Conservation (phyloP, 2,113 vertebrate genomes). For the Geococcyx californianus region DNA sequence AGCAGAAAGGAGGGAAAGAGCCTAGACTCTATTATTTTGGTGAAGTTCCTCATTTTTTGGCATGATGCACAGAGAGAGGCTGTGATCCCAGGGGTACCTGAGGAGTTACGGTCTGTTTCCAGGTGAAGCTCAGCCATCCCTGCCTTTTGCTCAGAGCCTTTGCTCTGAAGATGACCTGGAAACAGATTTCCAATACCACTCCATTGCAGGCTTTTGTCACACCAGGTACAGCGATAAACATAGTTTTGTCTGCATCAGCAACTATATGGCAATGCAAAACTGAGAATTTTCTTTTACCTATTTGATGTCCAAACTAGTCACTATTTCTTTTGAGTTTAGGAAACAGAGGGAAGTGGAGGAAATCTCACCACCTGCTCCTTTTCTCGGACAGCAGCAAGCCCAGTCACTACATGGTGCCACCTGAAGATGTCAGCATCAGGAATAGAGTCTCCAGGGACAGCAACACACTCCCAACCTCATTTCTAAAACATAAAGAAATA, state of each 20-base stretch:
- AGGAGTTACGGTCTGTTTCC: not conserved
- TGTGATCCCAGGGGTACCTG: not conserved
- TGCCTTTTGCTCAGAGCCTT: not conserved
- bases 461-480: not conserved
- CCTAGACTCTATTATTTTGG: not conserved
- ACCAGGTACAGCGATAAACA: not conserved
- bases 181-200: not conserved
- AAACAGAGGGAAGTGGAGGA: not conserved
- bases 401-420: not conserved
- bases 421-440: not conserved
- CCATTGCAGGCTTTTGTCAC: not conserved
- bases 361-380: not conserved
- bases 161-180: not conserved
- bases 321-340: not conserved
- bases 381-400: not conserved
- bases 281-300: not conserved
- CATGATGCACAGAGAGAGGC: rapidly evolving
- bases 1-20: not conserved
- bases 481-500: not conserved
- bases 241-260: not conserved
- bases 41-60: not conserved
- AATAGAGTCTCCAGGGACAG: not conserved
- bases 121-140: not conserved
- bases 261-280: not conserved
- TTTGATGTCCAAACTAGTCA: not conserved